These are phyloP conservation scores for Eumacrocentrus americanus DNA, from an alignment of 2,888 invertebrate genomes.

Conservation along the genomic window DNA sequence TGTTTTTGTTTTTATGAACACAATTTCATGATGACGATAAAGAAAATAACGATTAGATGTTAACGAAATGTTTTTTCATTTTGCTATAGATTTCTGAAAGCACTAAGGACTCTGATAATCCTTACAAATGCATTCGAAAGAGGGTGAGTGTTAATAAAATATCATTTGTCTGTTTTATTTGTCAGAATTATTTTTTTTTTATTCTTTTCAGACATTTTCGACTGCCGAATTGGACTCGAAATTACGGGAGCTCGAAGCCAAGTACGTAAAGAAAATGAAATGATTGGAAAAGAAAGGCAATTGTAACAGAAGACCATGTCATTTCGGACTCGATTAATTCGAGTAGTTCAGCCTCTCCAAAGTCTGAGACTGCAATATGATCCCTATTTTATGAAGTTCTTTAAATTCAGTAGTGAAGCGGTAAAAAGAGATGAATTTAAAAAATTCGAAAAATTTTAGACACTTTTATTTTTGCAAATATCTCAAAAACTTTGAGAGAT, in stretches of 20 bases:
- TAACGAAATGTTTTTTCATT: too few relatives aligned
- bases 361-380: slow-evolving; percentile 7
- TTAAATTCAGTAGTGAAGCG: too few relatives aligned
- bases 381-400: slow-evolving; percentile 3
- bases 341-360: background rate
- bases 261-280: slow-evolving; percentile 48
- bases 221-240: slow-evolving; percentile 51
- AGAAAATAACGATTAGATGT: too few relatives aligned
- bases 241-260: slow-evolving; percentile 50
- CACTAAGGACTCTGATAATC: too few relatives aligned
- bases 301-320: background rate
- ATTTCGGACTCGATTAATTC: background rate
- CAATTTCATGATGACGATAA: background rate
- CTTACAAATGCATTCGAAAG: too few relatives aligned
- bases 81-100: too few relatives aligned
- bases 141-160: background rate
- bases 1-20: slow-evolving; percentile 29
- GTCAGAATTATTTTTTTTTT: too few relatives aligned
- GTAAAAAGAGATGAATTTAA: too few relatives aligned
- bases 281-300: slow-evolving; percentile 28
- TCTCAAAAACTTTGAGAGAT: too few relatives aligned
- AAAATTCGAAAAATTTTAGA: too few relatives aligned
- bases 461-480: too few relatives aligned
- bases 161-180: too few relatives aligned
- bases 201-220: slow-evolving; percentile 51